Evolutionary conservation across 2,113 vertebrate genomes (phyloP), one percentile per base, ranked within the genome.

Genomic region (Microcebus ravelobensis): DNA sequence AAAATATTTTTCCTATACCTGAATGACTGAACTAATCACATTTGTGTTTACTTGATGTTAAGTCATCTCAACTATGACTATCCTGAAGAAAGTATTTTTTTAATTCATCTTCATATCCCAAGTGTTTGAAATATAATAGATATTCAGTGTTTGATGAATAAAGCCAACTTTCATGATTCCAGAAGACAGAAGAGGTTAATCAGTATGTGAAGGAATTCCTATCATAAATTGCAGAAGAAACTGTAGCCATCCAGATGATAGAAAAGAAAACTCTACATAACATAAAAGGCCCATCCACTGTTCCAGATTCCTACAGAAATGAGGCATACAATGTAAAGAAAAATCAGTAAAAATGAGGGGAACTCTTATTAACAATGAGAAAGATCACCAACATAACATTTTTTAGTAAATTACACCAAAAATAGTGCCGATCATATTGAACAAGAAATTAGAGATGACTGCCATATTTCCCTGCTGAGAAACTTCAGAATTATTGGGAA

Each of bases 21-120:
- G 31, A 89, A 39, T 91, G 91, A 67, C 0, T 90, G 59, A 94
- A 79, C 77, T 86, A 88, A 91, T 88, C 31, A 61, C 31, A 76
- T 1, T 71, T 71, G 9, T 48, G 6, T 17, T 94, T 73, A 68
- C 23, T 71, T 93, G 63, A 31, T 68, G 7, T 57, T 87, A 9
- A 55, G 57, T 8, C 63, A 59, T 92, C 50, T 80, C 87, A 4
- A 80, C 13, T 20, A 6, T 36, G 76, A 29, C 29, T 71, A 9
- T 82, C 59, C 57, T 77, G 11, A 59, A 95, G 23, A 74, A 91
- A 85, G 3, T 3, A 83, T 73, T 63, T 82, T 88, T 57, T 2
- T 65, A 45, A 25, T 70, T 86, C 10, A 21, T 82, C 27, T 80
- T 84, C 27, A 1, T 83, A 87, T 84, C 18, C n/a, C 92, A 12